Percentiles rank a stretch among this genome's conserved stretches.
Evolutionary conservation across 2,113 vertebrate genomes (phyloP).

Genomic region (Nestor notabilis): DNA sequence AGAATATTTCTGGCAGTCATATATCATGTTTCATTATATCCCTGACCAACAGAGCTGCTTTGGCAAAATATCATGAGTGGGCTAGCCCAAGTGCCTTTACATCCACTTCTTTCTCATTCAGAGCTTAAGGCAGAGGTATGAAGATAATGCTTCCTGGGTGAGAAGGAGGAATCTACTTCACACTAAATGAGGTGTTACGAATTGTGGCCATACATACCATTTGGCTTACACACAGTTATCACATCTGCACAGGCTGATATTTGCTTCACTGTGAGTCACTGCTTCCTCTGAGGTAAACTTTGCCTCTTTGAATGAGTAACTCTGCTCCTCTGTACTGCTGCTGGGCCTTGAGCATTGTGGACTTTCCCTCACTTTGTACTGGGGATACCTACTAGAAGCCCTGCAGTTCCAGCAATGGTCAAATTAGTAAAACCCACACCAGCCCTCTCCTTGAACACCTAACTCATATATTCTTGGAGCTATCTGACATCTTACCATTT

Average conservation of each 20-base stretch:
- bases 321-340: neutral
- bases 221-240: neutral
- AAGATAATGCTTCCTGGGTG: neutral
- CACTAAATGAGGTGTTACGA: neutral
- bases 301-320: neutral
- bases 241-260: rapidly evolving
- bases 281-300: neutral
- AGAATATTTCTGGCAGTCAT: neutral
- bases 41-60: neutral
- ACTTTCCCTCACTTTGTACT: neutral
- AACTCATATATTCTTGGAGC: neutral
- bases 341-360: neutral
- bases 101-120: neutral
- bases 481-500: neutral
- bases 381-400: neutral
- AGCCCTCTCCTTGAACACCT: neutral
- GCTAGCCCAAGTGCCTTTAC: neutral
- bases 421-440: neutral
- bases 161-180: neutral
- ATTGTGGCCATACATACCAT: rapidly evolving
- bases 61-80: neutral
- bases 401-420: neutral
- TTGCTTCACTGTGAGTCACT: neutral
- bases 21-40: neutral
- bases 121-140: neutral